Percentiles rank a stretch among this genome's conserved stretches.
Conservation (phyloP, 2,113 vertebrate species). For the Mellivora capensis region DNA sequence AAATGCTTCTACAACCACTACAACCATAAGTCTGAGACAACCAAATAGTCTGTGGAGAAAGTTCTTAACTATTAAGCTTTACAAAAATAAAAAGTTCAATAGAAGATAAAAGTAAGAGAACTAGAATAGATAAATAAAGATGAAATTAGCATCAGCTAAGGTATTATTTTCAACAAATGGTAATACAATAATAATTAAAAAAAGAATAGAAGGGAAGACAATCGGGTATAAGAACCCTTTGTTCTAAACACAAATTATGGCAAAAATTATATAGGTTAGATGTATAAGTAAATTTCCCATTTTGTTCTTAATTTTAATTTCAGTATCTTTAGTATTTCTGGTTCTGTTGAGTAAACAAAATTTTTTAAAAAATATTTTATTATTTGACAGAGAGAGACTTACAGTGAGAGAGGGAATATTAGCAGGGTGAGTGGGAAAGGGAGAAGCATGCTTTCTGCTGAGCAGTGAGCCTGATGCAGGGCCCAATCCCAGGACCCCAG, state of each 20-base stretch:
- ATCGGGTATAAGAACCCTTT: neutral
- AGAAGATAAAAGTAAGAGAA: neutral
- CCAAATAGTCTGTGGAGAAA: neutral
- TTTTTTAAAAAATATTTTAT: neutral
- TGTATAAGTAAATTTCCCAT: neutral
- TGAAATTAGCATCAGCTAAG: neutral
- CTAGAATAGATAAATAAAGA: neutral
- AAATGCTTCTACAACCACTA: neutral
- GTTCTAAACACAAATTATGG: neutral
- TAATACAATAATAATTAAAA: neutral
- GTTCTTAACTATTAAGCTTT: neutral
- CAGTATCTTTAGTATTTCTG: neutral
- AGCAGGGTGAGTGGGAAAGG: too few relatives aligned
- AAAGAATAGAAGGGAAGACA: neutral
- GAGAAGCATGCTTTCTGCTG: too few relatives aligned
- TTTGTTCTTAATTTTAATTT: neutral
- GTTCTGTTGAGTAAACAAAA: neutral
- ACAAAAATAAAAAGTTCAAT: neutral
- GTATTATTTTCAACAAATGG: neutral
- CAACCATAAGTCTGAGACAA: neutral
- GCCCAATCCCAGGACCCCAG: too few relatives aligned
- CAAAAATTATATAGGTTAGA: neutral
- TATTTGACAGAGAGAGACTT: too few relatives aligned
- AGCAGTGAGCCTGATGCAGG: too few relatives aligned
- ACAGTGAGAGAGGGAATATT: too few relatives aligned